Percentiles rank a stretch among this genome's conserved stretches.
phyloP scores from a whole-genome alignment of 1,140 invertebrate species.

The silkworm (Bombyx mori) region ASM3026992v2 NC_085120.1:350001-350500 shows the following conservation, averaged over 20 bases:
- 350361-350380: constrained; percentile 6
- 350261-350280: constrained; percentile 15
- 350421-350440: constrained; percentile 3
- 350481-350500: constrained; percentile 13
- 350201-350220: constrained; percentile 15
- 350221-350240: constrained; percentile 9
- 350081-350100: neutral
- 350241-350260: constrained; percentile 6
- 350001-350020: too few species aligned
- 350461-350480: constrained; percentile 6
- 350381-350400: too few species aligned
- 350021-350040: too few species aligned
- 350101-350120: constrained; percentile 65
- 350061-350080: too few species aligned
- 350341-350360: constrained; percentile 24
- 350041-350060: too few species aligned
- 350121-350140: constrained; percentile 37
- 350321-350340: constrained; percentile 25
- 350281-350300: constrained; percentile 29
- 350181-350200: constrained; percentile 34
- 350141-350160: constrained; percentile 54
- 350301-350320: constrained; percentile 36
- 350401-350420: too few species aligned
- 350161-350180: constrained; percentile 65
- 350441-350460: constrained; percentile 62